phyloP scores from a whole-genome alignment of 2,797 vertebrate species.

The Phaenicophaeus curvirostris region DNA sequence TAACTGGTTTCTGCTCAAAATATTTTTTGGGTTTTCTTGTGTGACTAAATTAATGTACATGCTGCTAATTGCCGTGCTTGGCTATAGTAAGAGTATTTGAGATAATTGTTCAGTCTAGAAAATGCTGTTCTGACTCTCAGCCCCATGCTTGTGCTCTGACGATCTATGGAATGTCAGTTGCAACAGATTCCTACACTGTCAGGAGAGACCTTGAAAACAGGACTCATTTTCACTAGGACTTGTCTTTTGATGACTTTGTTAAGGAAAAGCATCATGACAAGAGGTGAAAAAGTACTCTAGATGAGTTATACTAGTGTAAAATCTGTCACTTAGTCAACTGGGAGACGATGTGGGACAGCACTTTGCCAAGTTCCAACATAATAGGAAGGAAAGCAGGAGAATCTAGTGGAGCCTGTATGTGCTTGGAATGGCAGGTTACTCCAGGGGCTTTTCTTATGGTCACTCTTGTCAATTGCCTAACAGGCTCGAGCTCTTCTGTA shows the following conservation, averaged over 20 bases:
- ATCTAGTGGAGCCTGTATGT: not conserved
- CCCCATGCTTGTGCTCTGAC: not conserved
- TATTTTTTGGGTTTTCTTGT: not conserved
- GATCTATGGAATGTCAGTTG: not conserved
- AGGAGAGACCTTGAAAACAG: not conserved
- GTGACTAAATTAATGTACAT: not conserved
- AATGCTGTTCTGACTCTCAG: not conserved
- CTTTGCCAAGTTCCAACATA: accelerated
- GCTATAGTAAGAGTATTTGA: not conserved
- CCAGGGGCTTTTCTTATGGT: not conserved
- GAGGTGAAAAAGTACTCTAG: not conserved
- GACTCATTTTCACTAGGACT: not conserved
- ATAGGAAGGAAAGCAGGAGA: not conserved
- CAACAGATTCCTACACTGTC: not conserved
- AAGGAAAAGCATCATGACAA: not conserved
- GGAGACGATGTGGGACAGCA: not conserved
- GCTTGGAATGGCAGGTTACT: not conserved
- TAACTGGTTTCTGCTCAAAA: not conserved
- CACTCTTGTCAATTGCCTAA: not conserved
- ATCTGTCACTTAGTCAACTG: not conserved
- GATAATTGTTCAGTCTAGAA: not conserved
- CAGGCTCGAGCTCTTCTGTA: not conserved
- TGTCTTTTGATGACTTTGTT: not conserved
- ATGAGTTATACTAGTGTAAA: not conserved
- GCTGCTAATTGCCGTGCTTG: not conserved